Evolutionary conservation across 2,888 invertebrate species (phyloP).

Genomic region (Actias luna): DNA sequence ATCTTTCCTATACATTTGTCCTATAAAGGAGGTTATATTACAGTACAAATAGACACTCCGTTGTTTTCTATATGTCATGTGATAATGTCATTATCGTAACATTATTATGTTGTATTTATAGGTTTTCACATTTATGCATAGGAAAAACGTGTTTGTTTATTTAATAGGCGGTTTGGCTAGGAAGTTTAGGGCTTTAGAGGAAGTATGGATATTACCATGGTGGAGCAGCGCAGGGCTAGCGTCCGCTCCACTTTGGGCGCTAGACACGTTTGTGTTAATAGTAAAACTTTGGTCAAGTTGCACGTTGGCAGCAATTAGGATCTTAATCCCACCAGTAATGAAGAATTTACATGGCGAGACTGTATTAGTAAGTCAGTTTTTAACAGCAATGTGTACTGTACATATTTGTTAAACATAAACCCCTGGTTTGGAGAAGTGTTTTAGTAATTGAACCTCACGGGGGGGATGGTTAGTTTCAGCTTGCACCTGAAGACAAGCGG

Average conservation of each 20-base stretch:
- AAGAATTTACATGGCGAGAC: constrained; percentile 73
- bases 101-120: constrained; percentile 32
- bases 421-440: too few species aligned
- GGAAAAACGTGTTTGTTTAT: constrained; percentile 61
- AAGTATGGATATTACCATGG: constrained; percentile 72
- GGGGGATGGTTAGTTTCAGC: too few species aligned
- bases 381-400: too few species aligned
- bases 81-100: constrained; percentile 21
- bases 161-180: constrained; percentile 57
- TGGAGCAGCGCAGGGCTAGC: constrained; percentile 66
- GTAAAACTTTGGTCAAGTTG: constrained; percentile 66
- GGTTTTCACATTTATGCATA: constrained; percentile 60
- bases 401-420: too few species aligned
- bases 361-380: constrained; percentile 50
- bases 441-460: too few species aligned
- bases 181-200: constrained; percentile 65
- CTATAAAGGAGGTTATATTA: too few species aligned
- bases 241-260: constrained; percentile 60
- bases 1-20: too few species aligned
- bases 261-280: constrained; percentile 63
- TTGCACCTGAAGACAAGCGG: too few species aligned
- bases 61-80: background rate
- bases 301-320: constrained; percentile 47
- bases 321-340: constrained; percentile 62
- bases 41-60: too few species aligned